These are phyloP conservation scores for Onychomys arenicola DNA, from an alignment of 2,797 vertebrate species.

Conservation along the genomic window DNA sequence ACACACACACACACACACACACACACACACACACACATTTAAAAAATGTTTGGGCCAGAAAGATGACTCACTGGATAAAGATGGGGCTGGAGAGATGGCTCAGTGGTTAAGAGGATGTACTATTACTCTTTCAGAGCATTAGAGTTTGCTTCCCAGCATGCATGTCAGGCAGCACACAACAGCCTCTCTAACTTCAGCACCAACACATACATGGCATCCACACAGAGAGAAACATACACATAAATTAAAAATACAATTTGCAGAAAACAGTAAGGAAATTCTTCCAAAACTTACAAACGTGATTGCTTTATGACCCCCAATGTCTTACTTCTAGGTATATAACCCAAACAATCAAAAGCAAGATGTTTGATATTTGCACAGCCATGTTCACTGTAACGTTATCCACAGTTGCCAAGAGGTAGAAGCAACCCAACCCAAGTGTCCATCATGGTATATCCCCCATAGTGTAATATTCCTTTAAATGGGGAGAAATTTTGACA, in stretches of 20 bases:
- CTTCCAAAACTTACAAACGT: not conserved
- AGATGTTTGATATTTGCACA: not conserved
- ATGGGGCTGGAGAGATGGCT: not conserved
- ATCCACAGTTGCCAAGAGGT: not conserved
- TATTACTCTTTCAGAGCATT: not conserved
- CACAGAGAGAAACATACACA: not conserved
- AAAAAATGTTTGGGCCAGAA: not conserved
- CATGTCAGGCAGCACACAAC: not conserved
- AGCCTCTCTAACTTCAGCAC: not conserved
- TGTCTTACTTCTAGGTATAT: not conserved
- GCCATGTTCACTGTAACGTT: not conserved
- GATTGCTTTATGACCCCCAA: not conserved
- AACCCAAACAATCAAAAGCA: not conserved
- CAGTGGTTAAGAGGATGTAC: not conserved
- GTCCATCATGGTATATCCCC: not conserved
- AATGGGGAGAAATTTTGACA: not conserved
- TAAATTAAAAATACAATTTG: not conserved
- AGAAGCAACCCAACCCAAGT: not conserved
- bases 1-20: not conserved
- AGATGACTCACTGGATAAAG: not conserved
- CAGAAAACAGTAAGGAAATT: not conserved
- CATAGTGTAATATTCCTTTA: not conserved
- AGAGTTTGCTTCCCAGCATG: not conserved
- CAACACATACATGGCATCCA: not conserved
- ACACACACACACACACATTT: not conserved